Evolutionary conservation across 2,797 vertebrate species (phyloP), one percentile per base, ranked within the genome.

Genomic region (Taenioides sp.): DNA sequence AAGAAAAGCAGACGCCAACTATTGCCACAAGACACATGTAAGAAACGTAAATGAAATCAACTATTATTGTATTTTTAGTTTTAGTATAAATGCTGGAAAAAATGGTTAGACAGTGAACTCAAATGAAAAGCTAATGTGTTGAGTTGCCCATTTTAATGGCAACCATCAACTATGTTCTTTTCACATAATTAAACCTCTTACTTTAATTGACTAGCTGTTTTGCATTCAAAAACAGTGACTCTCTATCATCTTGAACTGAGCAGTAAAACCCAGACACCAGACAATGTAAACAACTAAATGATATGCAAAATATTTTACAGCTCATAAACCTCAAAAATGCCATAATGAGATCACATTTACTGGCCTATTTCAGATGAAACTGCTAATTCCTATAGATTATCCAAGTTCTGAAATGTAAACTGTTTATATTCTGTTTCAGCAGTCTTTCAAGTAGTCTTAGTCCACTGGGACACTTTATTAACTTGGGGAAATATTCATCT

Each of bases 401-500:
- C 25, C 5, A 34, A 57, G 37, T 62, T 31, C 59, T 79, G 61
- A 63, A n/a, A 40, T 23, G 10, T 14, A 63, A n/a, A n/a, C 61
- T 22, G 22, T 37, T 63, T 23, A 7, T 22, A 37, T 23, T 22
- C 37, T 16, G 2, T 64, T 64, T 16, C 23, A 18, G 43, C 72
- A 27, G 52, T 54, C 25, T 55, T 73, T 71, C 12, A 71, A 81
- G 61, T 55, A 67, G 69, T 43, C 65, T 82, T 63, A 82, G 52
- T 50, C 70, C 57, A 25, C 71, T 22, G 73, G 63, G 79, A 69
- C 50, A 76, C 37, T 67, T 79, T 80, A 79, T 82, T 91, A 87
- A 81, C 76, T 74, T 72, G 69, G 80, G 85, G 75, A 47, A 72
- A 83, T 88, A 87, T 87, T 86, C 79, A 63, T 86, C 69, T 76